Evolutionary conservation across 2,888 invertebrate genomes (phyloP), one percentile per base, ranked within the genome.

Genomic region (Pseudococcus viburni): DNA sequence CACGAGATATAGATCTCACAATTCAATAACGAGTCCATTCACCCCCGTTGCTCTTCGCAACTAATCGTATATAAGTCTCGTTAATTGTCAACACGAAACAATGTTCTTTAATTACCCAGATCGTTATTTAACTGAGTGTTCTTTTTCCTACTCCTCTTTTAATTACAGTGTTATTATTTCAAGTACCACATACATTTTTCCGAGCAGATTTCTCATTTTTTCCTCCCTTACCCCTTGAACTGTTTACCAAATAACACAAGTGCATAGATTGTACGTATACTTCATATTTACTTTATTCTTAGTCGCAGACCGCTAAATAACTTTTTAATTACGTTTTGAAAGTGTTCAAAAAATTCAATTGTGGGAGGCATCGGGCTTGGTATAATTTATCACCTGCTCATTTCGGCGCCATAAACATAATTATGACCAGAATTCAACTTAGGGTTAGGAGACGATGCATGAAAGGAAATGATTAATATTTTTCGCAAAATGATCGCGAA

Each of bases 61-160:
- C 7, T n/a, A 19, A n/a, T 59, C n/a, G 59, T 59, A 59, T 39
- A 39, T 80, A 42, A 83, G 80, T 46, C 26, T 33, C 6, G 80
- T 83, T 83, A 83, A 46, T 83, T 83, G 80, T 83, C 80, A 83
- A 83, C 46, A 15, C 80, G 46, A 83, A 83, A 83, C 80, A 83
- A 73, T 73, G 73, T 73, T 73, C 73, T 73, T 73, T 73, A 73
- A 73, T 73, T 73, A 73, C 33, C 73, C 73, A 26, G 73, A 33
- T 73, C 73, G 73, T 64, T 64, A 22, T 3, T 19, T 64, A 19
- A 5, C 22, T 11, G 42, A 59, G 6, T 19, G 55, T 17, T 8
- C 59, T 59, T 19, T 9, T 64, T 11, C 22, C 11, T 22, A 22
- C 64, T 64, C 11, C 55, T 15, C 26, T 33, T 73, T 73, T 73